These are phyloP conservation scores for Blomia tropicalis DNA, from an alignment of 2,888 invertebrate genomes.

Conservation along the genomic window DNA sequence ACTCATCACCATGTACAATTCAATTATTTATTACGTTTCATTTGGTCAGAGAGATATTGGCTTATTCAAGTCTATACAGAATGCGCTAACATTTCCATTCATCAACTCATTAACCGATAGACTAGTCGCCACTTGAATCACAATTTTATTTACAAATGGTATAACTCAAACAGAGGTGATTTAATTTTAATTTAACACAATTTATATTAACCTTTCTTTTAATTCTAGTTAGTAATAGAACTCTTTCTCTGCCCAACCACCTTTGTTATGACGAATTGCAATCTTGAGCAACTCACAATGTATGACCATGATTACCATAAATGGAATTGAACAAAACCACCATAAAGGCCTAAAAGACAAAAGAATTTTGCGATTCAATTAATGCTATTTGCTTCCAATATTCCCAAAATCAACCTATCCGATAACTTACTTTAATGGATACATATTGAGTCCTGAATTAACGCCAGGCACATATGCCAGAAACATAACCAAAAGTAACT, in stretches of 20 bases:
- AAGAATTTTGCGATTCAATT: background rate
- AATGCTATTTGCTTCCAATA: too few species aligned
- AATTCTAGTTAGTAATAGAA: slow-evolving; percentile 60
- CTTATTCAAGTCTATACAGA: too few species aligned
- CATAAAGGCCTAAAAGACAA: slow-evolving; percentile 64
- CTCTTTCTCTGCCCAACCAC: slow-evolving; percentile 96
- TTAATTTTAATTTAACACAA: background rate
- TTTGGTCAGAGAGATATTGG: too few species aligned
- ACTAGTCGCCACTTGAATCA: too few species aligned
- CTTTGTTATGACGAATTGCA: slow-evolving; percentile 88
- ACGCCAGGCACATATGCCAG: slow-evolving; percentile 20
- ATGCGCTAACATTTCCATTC: background rate
- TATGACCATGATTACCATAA: slow-evolving; percentile 93
- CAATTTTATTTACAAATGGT: background rate
- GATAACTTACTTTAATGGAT: slow-evolving; percentile 20
- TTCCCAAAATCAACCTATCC: too few species aligned
- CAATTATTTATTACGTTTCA: background rate
- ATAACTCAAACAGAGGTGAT: background rate
- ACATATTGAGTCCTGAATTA: slow-evolving; percentile 23
- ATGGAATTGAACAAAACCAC: slow-evolving; percentile 96
- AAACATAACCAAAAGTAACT: slow-evolving; percentile 18
- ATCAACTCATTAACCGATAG: too few species aligned
- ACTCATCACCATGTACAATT: too few species aligned
- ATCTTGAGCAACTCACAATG: slow-evolving; percentile 95
- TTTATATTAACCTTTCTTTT: background rate